Evolutionary conservation across 1,140 invertebrate species (phyloP).

Genomic region (Drosophila sulfurigaster): DNA sequence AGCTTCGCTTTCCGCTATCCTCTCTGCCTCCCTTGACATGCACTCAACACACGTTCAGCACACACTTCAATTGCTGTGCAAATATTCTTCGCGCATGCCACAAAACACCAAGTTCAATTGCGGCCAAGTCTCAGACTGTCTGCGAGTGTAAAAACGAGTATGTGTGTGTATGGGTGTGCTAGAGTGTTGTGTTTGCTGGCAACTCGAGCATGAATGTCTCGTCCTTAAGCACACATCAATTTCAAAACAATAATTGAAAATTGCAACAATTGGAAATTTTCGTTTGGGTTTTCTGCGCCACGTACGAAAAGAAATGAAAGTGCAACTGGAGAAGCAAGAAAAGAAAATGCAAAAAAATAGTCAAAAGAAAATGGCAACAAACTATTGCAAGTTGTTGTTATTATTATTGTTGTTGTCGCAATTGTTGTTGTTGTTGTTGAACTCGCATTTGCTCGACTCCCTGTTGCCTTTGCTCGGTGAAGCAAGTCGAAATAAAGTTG

Average conservation of each 20-base stretch:
- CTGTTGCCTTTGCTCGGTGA: constrained; percentile 35
- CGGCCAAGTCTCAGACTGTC: constrained; percentile 27
- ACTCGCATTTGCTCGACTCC: constrained; percentile 26
- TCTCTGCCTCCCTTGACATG: not conserved
- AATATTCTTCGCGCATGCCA: constrained; percentile 49
- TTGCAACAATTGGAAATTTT: constrained; percentile 64
- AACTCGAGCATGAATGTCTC: constrained; percentile 65
- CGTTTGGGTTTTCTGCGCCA: constrained; percentile 45
- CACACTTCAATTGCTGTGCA: constrained; percentile 57
- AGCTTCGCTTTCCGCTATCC: too few species aligned
- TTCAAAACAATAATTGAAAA: constrained; percentile 71
- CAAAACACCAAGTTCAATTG: constrained; percentile 35
- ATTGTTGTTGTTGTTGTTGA: constrained; percentile 9
- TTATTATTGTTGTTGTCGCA: constrained; percentile 5
- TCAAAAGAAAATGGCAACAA: constrained; percentile 38
- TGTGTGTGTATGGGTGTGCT: constrained; percentile 1
- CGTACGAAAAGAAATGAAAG: constrained; percentile 45
- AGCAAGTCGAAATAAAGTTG: constrained; percentile 37
- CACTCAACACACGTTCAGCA: constrained; percentile 60
- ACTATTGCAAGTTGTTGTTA: constrained; percentile 33
- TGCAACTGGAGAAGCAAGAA: constrained; percentile 24
- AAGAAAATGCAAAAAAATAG: constrained; percentile 17
- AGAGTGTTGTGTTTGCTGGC: constrained; percentile 27
- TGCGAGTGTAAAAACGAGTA: constrained; percentile 3
- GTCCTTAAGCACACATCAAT: constrained; percentile 68